These are phyloP conservation scores for Apamea crenata DNA, from an alignment of 2,888 invertebrate genomes.

Conservation along the genomic window DNA sequence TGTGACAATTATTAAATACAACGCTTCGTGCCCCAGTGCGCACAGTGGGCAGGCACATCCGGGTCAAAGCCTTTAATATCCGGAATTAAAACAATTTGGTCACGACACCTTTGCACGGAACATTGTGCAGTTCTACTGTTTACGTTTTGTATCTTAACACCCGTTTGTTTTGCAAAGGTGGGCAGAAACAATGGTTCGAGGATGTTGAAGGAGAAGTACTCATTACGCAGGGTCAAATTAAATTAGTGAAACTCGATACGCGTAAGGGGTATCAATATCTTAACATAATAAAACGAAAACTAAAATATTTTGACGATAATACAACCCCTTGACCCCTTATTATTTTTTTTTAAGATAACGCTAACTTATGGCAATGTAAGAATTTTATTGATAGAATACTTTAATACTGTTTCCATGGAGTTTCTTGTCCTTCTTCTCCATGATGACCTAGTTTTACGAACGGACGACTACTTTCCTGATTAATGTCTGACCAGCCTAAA, in stretches of 20 bases:
- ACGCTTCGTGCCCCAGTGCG: conserved; percentile 6
- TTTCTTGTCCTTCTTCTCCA: too few species aligned
- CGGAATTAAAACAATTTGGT: conserved; percentile 58
- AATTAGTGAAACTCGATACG: too few species aligned
- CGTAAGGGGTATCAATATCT: too few species aligned
- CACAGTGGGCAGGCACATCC: conserved; percentile 11
- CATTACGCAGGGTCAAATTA: background rate
- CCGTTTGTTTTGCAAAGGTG: background rate
- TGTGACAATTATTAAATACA: conserved; percentile 28
- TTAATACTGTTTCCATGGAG: background rate
- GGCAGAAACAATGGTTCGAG: background rate
- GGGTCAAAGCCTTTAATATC: conserved; percentile 60
- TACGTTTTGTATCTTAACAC: conserved; percentile 12
- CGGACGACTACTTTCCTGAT: too few species aligned
- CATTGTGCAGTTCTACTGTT: conserved; percentile 42
- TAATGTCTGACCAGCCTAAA: too few species aligned
- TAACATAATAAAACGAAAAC: too few species aligned
- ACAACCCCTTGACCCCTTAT: too few species aligned
- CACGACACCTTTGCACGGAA: conserved; percentile 55
- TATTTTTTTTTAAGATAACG: too few species aligned
- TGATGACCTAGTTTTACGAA: too few species aligned
- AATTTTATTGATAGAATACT: background rate
- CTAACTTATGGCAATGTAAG: too few species aligned
- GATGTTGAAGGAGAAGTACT: too few species aligned
- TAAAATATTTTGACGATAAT: too few species aligned